Base-by-base conservation (phyloP, 2,888 invertebrate species). In the Morpho achilles region DNA sequence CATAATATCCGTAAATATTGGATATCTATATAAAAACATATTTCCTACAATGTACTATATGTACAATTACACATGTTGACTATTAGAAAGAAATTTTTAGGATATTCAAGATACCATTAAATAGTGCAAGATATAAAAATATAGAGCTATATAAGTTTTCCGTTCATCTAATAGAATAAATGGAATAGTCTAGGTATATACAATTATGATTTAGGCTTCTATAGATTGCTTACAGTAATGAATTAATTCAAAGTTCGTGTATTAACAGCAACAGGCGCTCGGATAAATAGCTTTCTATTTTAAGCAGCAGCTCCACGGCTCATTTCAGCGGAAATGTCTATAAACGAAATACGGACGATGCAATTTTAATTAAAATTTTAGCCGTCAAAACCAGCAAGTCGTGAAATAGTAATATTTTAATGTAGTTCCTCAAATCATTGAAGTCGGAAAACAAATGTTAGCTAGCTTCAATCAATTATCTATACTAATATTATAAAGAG, bases 361-460 rank as follows among this genome's bases (percentile, higher is more conserved):
- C 47, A 70, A 73, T 68, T 75, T 76, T 76, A 76, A 80, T 79
- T 77, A 76, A 79, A 76, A 73, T 71, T 71, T 73, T 69, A 69
- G 65, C 58, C 54, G 52, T 61, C 45, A 55, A 55, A 53, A 53
- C 50, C 53, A 52, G 52, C 52, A 45, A 45, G 52, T 43, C 10
- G 44, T 45, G 32, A 32, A 32, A 5, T 1, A 32, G 32, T 32
- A 32, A 32, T 32, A 5, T 5, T 32, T 3, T 32, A 32, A 16
- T 5, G 5, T 32, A 2, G 32, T 32, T 32, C 32, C 32, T 32
- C 5, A 32, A 0, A 5, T 32, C 32, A 32, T 32, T 32, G 5
- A 32, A 32, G 32, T 32, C 32, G 32, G 3, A 32, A 32, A 32
- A 32, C 32, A 32, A 32, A 16, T 16, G 1, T 16, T 16, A 16